Percentiles rank a stretch among this genome's conserved stretches.
phyloP scores from a whole-genome alignment of 2,888 invertebrate species.

The Macrosiphum euphorbiae region DNA sequence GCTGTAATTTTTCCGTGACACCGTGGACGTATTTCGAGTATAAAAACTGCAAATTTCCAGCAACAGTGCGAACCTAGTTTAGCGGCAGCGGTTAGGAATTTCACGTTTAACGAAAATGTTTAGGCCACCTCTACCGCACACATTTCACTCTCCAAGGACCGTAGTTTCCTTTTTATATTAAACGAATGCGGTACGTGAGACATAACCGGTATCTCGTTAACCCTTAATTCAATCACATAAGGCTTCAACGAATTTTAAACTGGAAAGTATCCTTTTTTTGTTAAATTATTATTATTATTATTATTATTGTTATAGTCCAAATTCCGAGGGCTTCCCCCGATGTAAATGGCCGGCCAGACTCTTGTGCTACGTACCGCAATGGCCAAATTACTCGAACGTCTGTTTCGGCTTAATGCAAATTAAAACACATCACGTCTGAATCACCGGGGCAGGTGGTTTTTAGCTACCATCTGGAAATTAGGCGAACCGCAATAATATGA shows the following conservation, averaged over 20 bases:
- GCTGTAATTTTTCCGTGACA: background rate
- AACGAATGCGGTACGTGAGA: slow-evolving; percentile 56
- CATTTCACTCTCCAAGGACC: slow-evolving; percentile 20
- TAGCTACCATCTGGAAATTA: background rate
- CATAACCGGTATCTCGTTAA: slow-evolving; percentile 51
- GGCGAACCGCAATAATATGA: background rate
- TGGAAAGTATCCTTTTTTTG: background rate
- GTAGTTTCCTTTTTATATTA: slow-evolving; percentile 53
- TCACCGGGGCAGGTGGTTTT: background rate
- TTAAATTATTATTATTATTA: background rate
- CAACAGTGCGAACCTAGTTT: background rate
- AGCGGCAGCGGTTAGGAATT: background rate
- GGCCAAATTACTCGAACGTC: background rate
- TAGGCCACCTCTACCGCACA: background rate
- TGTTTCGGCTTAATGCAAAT: slow-evolving; percentile 20
- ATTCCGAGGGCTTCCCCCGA: background rate
- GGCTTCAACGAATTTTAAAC: slow-evolving; percentile 56
- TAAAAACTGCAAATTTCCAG: background rate
- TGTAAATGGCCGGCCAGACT: background rate
- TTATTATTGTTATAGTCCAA: background rate
- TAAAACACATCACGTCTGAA: background rate
- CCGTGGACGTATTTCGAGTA: background rate
- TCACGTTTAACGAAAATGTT: slow-evolving; percentile 55
- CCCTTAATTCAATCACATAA: slow-evolving; percentile 62
- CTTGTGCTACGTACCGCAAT: background rate